phyloP scores from a whole-genome alignment of 2,888 invertebrate genomes.

The Microchrysa polita region DNA sequence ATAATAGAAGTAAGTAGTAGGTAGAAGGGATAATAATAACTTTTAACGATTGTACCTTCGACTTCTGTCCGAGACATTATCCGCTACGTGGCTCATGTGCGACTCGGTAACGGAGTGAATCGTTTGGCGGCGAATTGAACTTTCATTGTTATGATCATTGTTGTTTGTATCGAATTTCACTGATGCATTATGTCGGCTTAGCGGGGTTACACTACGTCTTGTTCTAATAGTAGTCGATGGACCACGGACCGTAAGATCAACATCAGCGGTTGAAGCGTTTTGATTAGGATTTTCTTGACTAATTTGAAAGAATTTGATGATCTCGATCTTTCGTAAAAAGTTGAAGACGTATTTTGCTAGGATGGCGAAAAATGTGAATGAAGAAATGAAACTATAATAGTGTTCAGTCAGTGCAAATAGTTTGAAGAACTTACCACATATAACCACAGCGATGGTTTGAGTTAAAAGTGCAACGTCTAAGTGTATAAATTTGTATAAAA shows the following conservation, averaged over 20 bases:
- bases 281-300: background rate
- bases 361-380: slow-evolving; percentile 15
- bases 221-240: background rate
- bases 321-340: slow-evolving; percentile 12
- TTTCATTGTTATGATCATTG: slow-evolving; percentile 1
- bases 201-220: background rate
- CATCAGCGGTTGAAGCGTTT: background rate
- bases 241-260: background rate
- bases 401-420: background rate
- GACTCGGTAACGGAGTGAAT: background rate
- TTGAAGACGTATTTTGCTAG: slow-evolving; percentile 34
- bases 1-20: no score
- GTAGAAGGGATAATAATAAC: no score
- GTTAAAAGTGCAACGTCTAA: slow-evolving; percentile 39
- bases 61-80: slow-evolving; percentile 37
- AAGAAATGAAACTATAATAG: no score
- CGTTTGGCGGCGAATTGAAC: background rate
- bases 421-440: slow-evolving; percentile 33
- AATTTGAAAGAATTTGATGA: slow-evolving; percentile 35
- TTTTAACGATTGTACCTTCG: slow-evolving; percentile 31
- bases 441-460: slow-evolving; percentile 32
- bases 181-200: no score
- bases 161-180: slow-evolving; percentile 13
- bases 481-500: slow-evolving; percentile 34
- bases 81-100: slow-evolving; percentile 31